Conservation (phyloP, 2,888 invertebrate genomes). For the Aspidiotus destructor region DNA sequence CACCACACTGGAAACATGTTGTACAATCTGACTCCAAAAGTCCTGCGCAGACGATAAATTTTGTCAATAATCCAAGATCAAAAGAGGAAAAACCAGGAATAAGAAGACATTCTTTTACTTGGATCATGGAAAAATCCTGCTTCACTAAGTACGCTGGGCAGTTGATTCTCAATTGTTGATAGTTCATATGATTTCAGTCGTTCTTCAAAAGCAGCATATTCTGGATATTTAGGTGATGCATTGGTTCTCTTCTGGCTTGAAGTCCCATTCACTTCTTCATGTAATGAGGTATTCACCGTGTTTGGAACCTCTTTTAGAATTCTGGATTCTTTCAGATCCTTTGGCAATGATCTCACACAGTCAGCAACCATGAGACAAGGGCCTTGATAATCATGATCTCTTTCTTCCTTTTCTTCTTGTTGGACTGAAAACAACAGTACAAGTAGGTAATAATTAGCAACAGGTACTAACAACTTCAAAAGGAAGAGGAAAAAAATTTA, state of each 20-base stretch:
- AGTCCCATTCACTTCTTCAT: too few relatives aligned
- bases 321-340: too few relatives aligned
- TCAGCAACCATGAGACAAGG: too few relatives aligned
- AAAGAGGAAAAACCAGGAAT: not conserved
- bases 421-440: too few relatives aligned
- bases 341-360: too few relatives aligned
- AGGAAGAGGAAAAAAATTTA: too few relatives aligned
- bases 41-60: not conserved
- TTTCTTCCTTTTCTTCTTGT: too few relatives aligned
- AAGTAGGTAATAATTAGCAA: too few relatives aligned
- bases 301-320: too few relatives aligned
- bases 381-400: too few relatives aligned
- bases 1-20: constrained; percentile 87
- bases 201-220: constrained; percentile 60
- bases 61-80: not conserved
- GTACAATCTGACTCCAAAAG: constrained; percentile 60
- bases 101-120: constrained; percentile 6
- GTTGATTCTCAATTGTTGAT: constrained; percentile 78
- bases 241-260: not conserved
- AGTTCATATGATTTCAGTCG: constrained; percentile 57
- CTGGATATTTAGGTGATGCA: constrained; percentile 52
- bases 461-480: too few relatives aligned
- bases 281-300: too few relatives aligned
- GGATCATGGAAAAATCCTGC: constrained; percentile 91
- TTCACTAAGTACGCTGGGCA: constrained; percentile 65